Base-by-base conservation (phyloP, 1,140 invertebrate genomes). In the Diachasmimorpha longicaudata region DNA sequence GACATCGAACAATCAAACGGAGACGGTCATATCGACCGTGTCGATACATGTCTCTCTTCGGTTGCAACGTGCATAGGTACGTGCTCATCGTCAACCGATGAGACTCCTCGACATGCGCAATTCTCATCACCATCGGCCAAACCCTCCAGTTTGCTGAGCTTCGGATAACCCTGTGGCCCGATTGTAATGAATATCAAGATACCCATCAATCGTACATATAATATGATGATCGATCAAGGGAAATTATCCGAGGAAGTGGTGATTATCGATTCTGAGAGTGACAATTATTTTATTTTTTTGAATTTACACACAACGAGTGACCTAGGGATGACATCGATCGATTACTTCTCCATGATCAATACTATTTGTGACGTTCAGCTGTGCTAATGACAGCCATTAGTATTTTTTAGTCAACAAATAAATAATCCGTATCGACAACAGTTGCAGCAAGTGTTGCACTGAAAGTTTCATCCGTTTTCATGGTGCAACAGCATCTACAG, bases 1-100 rank as follows among this genome's bases (percentile, higher is more conserved):
- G 58, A 63, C 58, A 63, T 11, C 58, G 58, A 63, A 63, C 58
- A 63, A 63, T 63, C 58, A 63, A 63, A 63, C 23, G 58, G 58
- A 63, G 58, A 63, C 58, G 58, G 58, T 63, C 19, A 63, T 63
- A 63, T 63, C 58, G 58, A 63, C 58, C 58, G 58, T 63, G 58
- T 63, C 58, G 58, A 63, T 63, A 52, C 48, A 52, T n/a, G 48
- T n/a, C 23, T 31, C 58, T 31, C 58, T 25, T 63, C 23, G 19
- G 58, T 23, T 8, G 21, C 21, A 58, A 58, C 19, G 21, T 58
- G 6, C 31, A 31, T 63, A 63, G 2, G 14, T 63, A 63, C 23
- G 23, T 63, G 23, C 58, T 25, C 58, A 63, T 63, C 58, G 19
- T 13, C 58, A 25, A 23, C 19, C 58, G 19, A 23, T 63, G 21